Base-by-base conservation (phyloP, 2,797 vertebrate species). In the Peromyscus aztecus region DNA sequence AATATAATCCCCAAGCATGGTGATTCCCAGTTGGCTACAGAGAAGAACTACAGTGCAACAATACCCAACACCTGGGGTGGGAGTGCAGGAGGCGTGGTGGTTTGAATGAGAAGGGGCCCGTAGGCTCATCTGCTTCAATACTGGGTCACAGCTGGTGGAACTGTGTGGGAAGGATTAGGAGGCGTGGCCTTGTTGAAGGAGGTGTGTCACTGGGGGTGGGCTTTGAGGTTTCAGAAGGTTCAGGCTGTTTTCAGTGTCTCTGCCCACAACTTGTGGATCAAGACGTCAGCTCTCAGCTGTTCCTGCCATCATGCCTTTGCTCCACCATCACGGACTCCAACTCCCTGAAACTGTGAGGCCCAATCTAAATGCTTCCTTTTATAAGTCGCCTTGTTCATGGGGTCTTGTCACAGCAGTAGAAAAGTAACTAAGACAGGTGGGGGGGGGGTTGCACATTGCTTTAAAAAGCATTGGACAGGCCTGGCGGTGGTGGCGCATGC, bases 1-100 rank as follows among this genome's bases (percentile, higher is more conserved):
- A 83, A 63, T 43, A 89, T 80, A 91, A 91, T 84, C 93, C 76
- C 65, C 67, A 92, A 81, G 85, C 65, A 76, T 40, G 63, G 49
- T 52, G 80, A 81, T 84, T 93, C 76, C 91, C 71, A 89, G 76
- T 69, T 80, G 52, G 76, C 10, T 65, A 78, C 43, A 93, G 37
- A 89, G 34, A 94, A 85, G 81, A 57, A 78, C 84, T 92, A 95
- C 19, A 29, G 37, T 63, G 31, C 63, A 65, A 67, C 19, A 69
- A 52, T 52, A 24, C 12, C 69, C 23, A 75, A 23, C 67, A 49
- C 59, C 24, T 92, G 1, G 63, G 21, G 73, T 55, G 8, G 9
- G 82, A 84, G 43, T n/a, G 21, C 43, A 9, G 12, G 31, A 27
- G 40, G 4, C 13, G 40, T 31, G 59, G 16, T 34, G 40, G 29